Evolutionary conservation across 2,113 vertebrate species (phyloP).

Genomic region (Corydoras sp.): DNA sequence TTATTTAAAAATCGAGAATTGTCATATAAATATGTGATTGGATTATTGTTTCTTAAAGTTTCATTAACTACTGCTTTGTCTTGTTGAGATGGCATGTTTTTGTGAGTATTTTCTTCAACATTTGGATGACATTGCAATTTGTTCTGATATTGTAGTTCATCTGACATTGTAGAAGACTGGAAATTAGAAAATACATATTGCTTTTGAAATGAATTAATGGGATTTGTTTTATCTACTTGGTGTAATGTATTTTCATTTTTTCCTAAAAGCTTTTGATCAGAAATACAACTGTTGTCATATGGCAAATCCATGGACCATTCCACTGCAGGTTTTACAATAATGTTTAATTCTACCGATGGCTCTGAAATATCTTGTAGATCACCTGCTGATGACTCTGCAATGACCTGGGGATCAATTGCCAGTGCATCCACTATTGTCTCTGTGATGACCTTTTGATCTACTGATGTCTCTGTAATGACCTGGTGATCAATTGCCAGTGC

Average conservation of each 20-base stretch:
- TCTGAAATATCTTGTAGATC: background rate
- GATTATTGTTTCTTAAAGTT: background rate
- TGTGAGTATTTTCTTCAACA: too few species aligned
- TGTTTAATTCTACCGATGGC: background rate
- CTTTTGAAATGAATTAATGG: too few species aligned
- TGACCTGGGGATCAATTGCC: background rate
- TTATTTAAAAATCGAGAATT: background rate
- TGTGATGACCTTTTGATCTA: background rate
- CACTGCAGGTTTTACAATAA: background rate
- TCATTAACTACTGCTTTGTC: too few species aligned
- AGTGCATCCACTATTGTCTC: background rate
- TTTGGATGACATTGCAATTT: too few species aligned
- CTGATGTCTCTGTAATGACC: background rate
- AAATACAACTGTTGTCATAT: too few species aligned
- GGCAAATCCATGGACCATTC: background rate
- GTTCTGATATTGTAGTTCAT: too few species aligned
- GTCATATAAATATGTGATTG: background rate
- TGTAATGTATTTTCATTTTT: too few species aligned
- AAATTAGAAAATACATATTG: too few species aligned
- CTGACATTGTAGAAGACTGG: too few species aligned
- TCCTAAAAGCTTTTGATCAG: too few species aligned
- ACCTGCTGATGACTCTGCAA: background rate
- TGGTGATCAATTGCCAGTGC: background rate
- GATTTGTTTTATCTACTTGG: too few species aligned
- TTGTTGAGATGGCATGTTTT: too few species aligned